A percentile compares a stretch with the other conserved stretches of the same genome.
phyloP scores from a whole-genome alignment of 2,113 vertebrate species.

The Nicator chloris region DNA sequence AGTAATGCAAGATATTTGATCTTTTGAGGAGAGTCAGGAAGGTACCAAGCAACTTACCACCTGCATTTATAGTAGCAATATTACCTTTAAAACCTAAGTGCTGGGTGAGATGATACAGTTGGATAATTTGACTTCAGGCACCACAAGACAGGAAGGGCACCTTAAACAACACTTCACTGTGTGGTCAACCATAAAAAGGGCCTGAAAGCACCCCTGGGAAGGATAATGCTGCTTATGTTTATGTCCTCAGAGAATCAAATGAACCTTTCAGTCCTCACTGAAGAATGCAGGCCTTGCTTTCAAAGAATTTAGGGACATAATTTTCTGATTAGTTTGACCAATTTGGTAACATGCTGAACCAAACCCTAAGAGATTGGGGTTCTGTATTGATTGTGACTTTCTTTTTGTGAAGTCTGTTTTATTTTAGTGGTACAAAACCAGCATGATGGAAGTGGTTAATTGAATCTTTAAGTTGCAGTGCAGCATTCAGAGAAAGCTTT shows the following conservation, averaged over 20 bases:
- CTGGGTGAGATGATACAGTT: not conserved
- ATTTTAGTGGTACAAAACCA: not conserved
- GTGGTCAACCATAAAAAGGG: not conserved
- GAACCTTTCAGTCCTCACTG: not conserved
- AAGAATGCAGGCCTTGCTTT: not conserved
- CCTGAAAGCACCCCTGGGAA: not conserved
- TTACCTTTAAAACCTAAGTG: not conserved
- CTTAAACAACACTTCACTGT: not conserved
- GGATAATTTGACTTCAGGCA: not conserved
- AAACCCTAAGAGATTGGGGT: not conserved
- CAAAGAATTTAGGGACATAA: not conserved
- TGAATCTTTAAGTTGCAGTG: not conserved
- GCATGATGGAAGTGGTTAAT: not conserved
- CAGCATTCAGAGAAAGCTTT: constrained; percentile 22
- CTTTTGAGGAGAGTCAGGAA: not conserved
- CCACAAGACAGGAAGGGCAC: not conserved
- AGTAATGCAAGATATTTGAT: not conserved
- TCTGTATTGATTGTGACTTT: not conserved
- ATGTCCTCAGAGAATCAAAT: not conserved
- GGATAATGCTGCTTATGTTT: not conserved
- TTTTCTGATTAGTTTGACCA: not conserved
- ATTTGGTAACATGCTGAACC: not conserved
- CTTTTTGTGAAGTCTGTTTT: not conserved
- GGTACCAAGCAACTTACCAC: not conserved
- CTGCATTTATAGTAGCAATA: not conserved